phyloP scores from a whole-genome alignment of 2,888 invertebrate genomes.

The Agrochola lychnidis region DNA sequence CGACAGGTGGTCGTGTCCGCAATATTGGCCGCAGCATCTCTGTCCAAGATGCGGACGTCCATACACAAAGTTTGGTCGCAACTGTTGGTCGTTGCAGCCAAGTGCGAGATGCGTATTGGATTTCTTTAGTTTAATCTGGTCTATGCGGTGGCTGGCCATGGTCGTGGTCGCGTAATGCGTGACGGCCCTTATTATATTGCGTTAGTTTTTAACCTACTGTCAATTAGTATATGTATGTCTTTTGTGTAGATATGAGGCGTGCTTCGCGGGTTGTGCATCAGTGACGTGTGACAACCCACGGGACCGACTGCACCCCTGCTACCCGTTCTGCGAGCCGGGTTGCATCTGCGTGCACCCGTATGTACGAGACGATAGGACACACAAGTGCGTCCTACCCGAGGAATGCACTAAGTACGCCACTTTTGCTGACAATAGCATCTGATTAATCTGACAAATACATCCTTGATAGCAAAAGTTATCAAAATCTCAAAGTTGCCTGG shows the following conservation, averaged over 20 bases:
- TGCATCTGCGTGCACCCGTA: conserved; percentile 85
- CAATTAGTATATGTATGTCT: neutral
- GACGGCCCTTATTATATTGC: neutral
- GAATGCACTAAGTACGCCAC: conserved; percentile 85
- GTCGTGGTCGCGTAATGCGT: neutral
- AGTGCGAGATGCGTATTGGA: no score
- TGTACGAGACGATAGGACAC: conserved; percentile 87
- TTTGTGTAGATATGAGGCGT: conserved; percentile 80
- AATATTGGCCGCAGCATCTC: neutral
- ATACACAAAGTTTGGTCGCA: no score
- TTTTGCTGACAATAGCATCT: neutral
- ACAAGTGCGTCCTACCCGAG: conserved; percentile 85
- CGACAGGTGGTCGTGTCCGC: neutral
- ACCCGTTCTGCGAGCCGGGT: conserved; percentile 88
- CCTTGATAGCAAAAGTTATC: neutral
- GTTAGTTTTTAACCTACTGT: neutral
- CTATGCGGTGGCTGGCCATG: neutral
- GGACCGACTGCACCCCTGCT: conserved; percentile 86
- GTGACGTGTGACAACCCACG: conserved; percentile 87
- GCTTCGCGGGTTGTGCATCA: conserved; percentile 87
- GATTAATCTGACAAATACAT: neutral
- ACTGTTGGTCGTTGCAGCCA: neutral
- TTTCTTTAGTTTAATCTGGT: neutral
- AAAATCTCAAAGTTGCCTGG: neutral
- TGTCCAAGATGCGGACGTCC: neutral